A percentile compares a stretch with the other conserved stretches of the same genome.
Conservation (phyloP, 2,113 vertebrate genomes). For the Hippocampus abdominalis region DNA sequence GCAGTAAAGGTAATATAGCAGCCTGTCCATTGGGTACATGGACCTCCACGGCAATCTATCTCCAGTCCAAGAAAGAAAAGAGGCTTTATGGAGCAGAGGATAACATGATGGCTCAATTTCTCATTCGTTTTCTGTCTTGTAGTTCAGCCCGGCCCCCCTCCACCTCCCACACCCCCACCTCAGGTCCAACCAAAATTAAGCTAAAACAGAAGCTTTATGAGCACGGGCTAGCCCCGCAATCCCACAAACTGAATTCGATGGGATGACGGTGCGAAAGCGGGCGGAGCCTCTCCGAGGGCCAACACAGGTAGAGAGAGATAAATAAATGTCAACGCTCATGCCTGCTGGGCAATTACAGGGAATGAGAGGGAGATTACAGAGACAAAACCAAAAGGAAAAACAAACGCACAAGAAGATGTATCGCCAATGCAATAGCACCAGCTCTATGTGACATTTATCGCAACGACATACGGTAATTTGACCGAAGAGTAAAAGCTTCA, state of each 20-base stretch:
- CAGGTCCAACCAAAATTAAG: constrained; percentile 38
- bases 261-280: constrained; percentile 22
- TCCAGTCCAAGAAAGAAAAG: constrained; percentile 58
- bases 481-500: not conserved
- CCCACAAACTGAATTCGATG: constrained; percentile 20
- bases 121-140: constrained; percentile 58
- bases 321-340: constrained; percentile 43
- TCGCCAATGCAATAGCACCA: constrained; percentile 18
- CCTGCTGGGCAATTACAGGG: constrained; percentile 56
- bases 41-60: constrained; percentile 70
- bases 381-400: constrained; percentile 41
- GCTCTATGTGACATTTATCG: constrained; percentile 4
- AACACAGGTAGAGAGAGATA: constrained; percentile 43
- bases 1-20: constrained; percentile 76
- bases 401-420: not conserved
- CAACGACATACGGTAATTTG: not conserved
- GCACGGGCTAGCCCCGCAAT: constrained; percentile 18
- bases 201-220: constrained; percentile 30
- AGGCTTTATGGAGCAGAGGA: constrained; percentile 72
- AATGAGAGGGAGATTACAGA: constrained; percentile 43
- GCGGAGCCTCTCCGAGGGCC: constrained; percentile 21
- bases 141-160: constrained; percentile 13
- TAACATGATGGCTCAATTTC: constrained; percentile 66
- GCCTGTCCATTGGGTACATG: constrained; percentile 57
- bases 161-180: constrained; percentile 37